These are phyloP conservation scores for Oscheius sp. DNA, from an alignment of 2,888 invertebrate genomes.

Conservation along the genomic window DNA sequence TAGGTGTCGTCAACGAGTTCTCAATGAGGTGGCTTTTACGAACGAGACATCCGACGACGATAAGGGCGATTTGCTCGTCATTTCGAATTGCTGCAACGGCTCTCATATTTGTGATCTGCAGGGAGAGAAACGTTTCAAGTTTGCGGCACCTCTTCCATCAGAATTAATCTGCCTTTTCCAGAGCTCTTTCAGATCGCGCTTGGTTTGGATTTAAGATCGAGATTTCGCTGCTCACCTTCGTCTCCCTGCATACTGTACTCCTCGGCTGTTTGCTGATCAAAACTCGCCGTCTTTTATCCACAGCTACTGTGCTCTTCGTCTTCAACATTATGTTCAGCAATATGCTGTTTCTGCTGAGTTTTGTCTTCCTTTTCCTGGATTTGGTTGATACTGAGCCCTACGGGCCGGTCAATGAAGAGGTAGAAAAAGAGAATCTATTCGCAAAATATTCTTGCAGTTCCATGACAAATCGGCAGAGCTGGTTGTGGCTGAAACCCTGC, in stretches of 20 bases:
- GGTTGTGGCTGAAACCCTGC: conserved; percentile 65
- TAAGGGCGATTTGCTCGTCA: conserved; percentile 16
- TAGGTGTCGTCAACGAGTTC: conserved; percentile 7
- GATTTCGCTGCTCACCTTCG: conserved; percentile 51
- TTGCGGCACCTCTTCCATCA: background rate
- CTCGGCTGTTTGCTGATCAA: conserved; percentile 54
- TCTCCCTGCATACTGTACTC: conserved; percentile 60
- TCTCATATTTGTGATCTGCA: conserved; percentile 48
- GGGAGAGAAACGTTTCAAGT: conserved; percentile 40
- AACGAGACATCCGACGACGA: conserved; percentile 20
- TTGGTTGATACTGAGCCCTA: conserved; percentile 53
- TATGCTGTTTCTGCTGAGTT: conserved; percentile 65
- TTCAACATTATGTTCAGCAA: conserved; percentile 67
- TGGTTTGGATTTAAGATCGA: conserved; percentile 58
- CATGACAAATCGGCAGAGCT: conserved; percentile 52
- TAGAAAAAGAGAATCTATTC: conserved; percentile 22
- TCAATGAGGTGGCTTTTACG: background rate
- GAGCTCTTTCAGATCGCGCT: conserved; percentile 55
- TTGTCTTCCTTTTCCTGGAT: conserved; percentile 62
- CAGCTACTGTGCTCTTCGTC: conserved; percentile 64
- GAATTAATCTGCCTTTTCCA: conserved; percentile 17
- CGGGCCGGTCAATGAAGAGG: conserved; percentile 57
- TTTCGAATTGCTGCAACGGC: conserved; percentile 26
- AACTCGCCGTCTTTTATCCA: conserved; percentile 62
- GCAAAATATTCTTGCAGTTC: conserved; percentile 35